Evolutionary conservation across 2,113 vertebrate species (phyloP), one percentile per base, ranked within the genome.

Genomic region (Bothrops jararaca): DNA sequence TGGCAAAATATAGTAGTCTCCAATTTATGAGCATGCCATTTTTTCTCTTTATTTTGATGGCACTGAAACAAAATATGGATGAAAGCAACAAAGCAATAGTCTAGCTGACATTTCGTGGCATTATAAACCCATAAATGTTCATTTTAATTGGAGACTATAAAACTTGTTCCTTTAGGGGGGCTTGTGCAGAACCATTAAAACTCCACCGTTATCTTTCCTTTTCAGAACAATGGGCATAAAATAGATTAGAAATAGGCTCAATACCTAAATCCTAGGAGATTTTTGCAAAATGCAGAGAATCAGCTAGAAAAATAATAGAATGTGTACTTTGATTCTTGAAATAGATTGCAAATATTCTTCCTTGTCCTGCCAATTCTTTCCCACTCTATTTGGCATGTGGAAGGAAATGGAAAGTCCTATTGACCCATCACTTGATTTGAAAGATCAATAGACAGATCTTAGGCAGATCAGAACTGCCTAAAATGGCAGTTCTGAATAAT

Each of bases 51-150:
- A 10, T 5, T 91, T 95, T 13, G 74, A 26, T 34, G 11, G n/a
- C 48, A 88, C n/a, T 20, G 58, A 88, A 69, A 53, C 45, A 52
- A 92, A 92, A 39, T 56, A 56, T 1, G 0, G 86, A 89, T 48
- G 60, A 92, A 89, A 85, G 26, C 26, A 85, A 42, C 39, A 57
- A 34, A 15, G 53, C 1, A 57, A 58, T 57, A 58, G 18, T 85
- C 29, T 45, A 57, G 22, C 18, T 89, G 88, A 58, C 88, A 89
- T 92, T 89, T 56, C 85, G 69, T 86, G 92, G 53, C 69, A 89
- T 92, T 92, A 57, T 92, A 89, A 92, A 92, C 69, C 34, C 18
- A 57, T 29, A 48, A 74, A 89, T 45, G 52, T 57, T 48, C n/a
- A 5, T 34, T 50, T 48, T 89, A 85, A 89, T 85, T 57, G 58